These are phyloP conservation scores for Xiphorhynchus erythropygius DNA, from an alignment of 2,797 vertebrate genomes.

Conservation along the genomic window DNA sequence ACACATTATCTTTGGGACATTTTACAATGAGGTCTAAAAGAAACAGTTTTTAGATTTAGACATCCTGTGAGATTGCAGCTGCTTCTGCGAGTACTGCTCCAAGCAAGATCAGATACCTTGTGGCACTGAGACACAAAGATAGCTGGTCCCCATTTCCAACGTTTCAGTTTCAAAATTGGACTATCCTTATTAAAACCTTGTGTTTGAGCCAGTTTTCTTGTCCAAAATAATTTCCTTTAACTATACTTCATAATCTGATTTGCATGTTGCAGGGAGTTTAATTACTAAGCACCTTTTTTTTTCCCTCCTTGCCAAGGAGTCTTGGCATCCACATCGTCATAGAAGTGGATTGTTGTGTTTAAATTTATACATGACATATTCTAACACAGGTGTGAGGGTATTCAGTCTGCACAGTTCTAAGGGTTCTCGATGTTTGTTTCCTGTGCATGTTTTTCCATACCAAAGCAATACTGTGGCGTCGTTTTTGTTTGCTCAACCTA, in stretches of 20 bases:
- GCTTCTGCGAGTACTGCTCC: not conserved
- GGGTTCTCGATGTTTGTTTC: not conserved
- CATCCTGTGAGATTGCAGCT: not conserved
- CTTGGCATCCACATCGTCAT: not conserved
- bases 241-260: not conserved
- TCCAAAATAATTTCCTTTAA: not conserved
- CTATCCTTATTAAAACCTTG: not conserved
- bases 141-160: not conserved
- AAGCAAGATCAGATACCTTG: not conserved
- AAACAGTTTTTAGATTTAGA: not conserved
- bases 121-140: not conserved
- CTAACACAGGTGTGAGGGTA: not conserved
- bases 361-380: not conserved
- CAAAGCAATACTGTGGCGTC: not conserved
- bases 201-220: not conserved
- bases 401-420: accelerated
- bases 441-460: not conserved
- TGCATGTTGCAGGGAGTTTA: not conserved
- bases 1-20: accelerated
- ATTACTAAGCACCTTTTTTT: not conserved
- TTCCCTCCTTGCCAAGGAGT: not conserved
- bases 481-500: not conserved
- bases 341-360: not conserved
- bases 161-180: not conserved
- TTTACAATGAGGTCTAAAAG: not conserved